Evolutionary conservation across 2,797 vertebrate genomes (phyloP), one percentile per base, ranked within the genome.

Genomic region (Paedocypris micromegethes): DNA sequence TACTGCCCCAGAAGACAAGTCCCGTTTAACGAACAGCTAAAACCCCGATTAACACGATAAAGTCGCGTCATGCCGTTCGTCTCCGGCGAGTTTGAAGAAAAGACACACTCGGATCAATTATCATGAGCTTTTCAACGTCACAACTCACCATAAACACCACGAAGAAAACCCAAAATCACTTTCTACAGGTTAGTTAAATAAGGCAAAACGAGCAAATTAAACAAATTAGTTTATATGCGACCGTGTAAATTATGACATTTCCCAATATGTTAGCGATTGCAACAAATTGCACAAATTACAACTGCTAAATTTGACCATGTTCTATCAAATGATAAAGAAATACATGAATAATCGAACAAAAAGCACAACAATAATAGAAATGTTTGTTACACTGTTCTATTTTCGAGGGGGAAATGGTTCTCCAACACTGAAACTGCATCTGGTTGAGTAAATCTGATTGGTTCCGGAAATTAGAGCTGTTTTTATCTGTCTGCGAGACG

Each of bases 1-100:
- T 83, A 59, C 83, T 67, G 88, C 90, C 91, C 90, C 87, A 86
- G 85, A 87, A 87, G 89, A 86, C 87, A 81, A 81, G 82, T 77
- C 80, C 84, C 84, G 86, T 88, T 90, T 93, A 92, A 93, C 93
- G 91, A 92, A 90, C 86, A 91, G 90, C 86, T 88, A 87, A 83
- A 89, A 88, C 74, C 84, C 77, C 83, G 84, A 86, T 87, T 67
- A 87, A 89, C 88, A 80, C 84, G 85, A 90, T 88, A 86, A 90
- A 88, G 87, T 86, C 86, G 85, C 82, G 87, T 90, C 91, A 86
- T 93, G 86, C 88, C 86, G 54, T 84, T 90, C 86, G 87, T 88
- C 88, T 85, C 89, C 88, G 93, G 90, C 92, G 90, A 91, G 92
- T 89, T 88, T 84, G 90, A 92, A 91, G 90, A 72, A 82, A 84